These are phyloP conservation scores for Mnemiopsis leidyi DNA, from an alignment of 37 sponge, comb jelly and placozoan genomes.

Conservation along the genomic window DNA sequence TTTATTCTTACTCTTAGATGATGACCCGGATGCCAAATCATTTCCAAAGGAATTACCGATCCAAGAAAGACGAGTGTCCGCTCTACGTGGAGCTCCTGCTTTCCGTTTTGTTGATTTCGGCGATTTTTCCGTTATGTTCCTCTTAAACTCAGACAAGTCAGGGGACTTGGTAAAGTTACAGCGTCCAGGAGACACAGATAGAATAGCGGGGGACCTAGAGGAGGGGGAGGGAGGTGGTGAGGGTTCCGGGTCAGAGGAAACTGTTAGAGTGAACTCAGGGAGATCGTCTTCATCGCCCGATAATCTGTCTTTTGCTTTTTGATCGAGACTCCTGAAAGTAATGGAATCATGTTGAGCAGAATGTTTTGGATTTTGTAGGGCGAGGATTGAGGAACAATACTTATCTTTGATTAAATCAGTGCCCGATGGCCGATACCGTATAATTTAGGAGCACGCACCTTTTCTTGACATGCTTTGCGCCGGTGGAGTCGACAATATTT, in stretches of 20 bases:
- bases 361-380: too few species aligned
- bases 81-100: neutral
- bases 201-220: neutral
- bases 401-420: too few species aligned
- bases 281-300: neutral
- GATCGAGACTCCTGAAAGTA: neutral
- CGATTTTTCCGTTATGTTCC: neutral
- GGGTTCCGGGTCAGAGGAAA: neutral
- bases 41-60: neutral
- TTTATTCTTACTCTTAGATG: neutral
- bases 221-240: neutral
- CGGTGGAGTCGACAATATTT: neutral
- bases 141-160: neutral
- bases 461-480: neutral
- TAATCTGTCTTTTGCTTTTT: neutral
- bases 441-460: neutral
- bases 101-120: neutral
- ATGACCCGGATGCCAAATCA: too few species aligned
- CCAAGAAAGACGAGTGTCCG: neutral
- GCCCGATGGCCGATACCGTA: too few species aligned
- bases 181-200: neutral
- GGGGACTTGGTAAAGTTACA: neutral
- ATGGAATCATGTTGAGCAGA: too few species aligned
- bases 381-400: too few species aligned
- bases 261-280: neutral